Conservation (phyloP, 2,888 invertebrate genomes). For the Masnerella sp. region DNA sequence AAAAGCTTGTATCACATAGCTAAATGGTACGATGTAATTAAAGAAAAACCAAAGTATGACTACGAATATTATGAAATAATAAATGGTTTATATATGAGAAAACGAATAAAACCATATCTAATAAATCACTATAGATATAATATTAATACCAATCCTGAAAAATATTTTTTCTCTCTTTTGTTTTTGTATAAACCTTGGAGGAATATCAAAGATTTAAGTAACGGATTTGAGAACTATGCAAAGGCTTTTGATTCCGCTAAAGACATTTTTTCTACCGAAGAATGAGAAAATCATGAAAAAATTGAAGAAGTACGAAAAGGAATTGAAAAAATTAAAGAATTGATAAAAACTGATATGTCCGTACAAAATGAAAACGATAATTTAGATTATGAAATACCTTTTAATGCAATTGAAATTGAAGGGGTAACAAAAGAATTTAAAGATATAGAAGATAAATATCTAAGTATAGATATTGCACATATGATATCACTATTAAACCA, state of each 20-base stretch:
- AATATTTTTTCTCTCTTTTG: no score
- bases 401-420: not conserved
- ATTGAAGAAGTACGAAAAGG: not conserved
- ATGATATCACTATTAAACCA: not conserved
- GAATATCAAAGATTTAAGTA: not conserved
- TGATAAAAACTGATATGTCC: not conserved
- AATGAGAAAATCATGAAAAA: not conserved
- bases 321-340: not conserved
- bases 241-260: not conserved
- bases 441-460: not conserved
- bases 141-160: no score
- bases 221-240: not conserved
- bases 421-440: not conserved
- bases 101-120: no score
- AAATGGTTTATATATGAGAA: no score
- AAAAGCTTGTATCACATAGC: no score
- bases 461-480: not conserved
- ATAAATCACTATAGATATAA: no score
- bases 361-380: no score
- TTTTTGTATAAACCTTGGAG: no score
- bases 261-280: not conserved
- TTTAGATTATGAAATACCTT: not conserved
- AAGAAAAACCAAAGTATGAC: no score
- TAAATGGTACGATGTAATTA: no score
- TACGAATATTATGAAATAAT: no score